A percentile compares a stretch with the other conserved stretches of the same genome.
phyloP scores from a whole-genome alignment of 2,113 vertebrate genomes.

The Ranitomeya imitator region DNA sequence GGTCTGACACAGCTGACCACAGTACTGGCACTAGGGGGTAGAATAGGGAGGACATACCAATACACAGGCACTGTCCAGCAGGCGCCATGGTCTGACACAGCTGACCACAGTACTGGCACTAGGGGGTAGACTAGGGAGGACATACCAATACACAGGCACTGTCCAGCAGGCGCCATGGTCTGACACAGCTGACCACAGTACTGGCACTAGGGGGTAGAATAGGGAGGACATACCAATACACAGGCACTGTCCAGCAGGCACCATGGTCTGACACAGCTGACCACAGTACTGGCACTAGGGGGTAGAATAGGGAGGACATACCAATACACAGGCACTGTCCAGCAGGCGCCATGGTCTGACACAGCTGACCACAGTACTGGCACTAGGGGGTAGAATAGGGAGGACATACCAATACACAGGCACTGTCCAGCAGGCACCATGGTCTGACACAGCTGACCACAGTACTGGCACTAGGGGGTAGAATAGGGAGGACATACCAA shows the following conservation, averaged over 20 bases:
- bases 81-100: constrained; percentile 69
- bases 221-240: constrained; percentile 74
- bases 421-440: constrained; percentile 88
- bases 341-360: constrained; percentile 84
- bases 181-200: too few relatives aligned
- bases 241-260: constrained; percentile 89
- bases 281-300: too few relatives aligned
- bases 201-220: too few relatives aligned
- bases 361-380: too few relatives aligned
- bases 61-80: constrained; percentile 87
- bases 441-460: too few relatives aligned
- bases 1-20: too few relatives aligned
- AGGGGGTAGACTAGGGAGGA: not conserved
- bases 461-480: too few relatives aligned
- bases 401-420: constrained; percentile 82
- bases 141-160: constrained; percentile 85
- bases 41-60: constrained; percentile 67
- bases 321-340: constrained; percentile 85
- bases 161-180: constrained; percentile 87
- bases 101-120: too few relatives aligned
- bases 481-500: constrained; percentile 67
- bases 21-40: too few relatives aligned
- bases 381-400: not conserved
- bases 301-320: constrained; percentile 59
- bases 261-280: too few relatives aligned